These are phyloP conservation scores for Mesembrinibis cayennensis DNA, from an alignment of 2,113 vertebrate species.

Conservation along the genomic window DNA sequence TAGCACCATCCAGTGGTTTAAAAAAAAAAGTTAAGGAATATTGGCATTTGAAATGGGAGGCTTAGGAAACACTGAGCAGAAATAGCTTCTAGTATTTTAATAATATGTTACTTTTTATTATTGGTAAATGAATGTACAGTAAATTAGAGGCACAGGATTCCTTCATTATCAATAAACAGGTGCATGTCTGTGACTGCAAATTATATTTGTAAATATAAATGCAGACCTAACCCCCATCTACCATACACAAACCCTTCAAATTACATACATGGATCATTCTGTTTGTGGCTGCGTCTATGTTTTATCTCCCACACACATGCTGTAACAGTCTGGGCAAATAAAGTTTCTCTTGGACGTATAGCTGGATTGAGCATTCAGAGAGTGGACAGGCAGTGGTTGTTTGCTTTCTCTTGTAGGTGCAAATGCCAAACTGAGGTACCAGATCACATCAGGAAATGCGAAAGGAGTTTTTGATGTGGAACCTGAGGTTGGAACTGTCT, in stretches of 20 bases:
- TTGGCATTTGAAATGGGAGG: not conserved
- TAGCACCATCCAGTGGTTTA: constrained; percentile 50
- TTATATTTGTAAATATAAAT: not conserved
- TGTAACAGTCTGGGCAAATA: not conserved
- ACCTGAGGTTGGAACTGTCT: constrained; percentile 83
- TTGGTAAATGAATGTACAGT: not conserved
- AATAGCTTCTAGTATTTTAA: not conserved
- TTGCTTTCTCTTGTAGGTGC: constrained; percentile 72
- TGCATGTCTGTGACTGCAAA: not conserved
- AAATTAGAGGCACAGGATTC: not conserved
- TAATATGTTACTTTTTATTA: not conserved
- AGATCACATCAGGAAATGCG: constrained; percentile 84
- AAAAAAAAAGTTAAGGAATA: not conserved
- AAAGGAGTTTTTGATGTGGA: constrained; percentile 88
- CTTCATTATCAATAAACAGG: not conserved
- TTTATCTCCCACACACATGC: not conserved
- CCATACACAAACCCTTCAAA: not conserved
- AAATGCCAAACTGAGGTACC: constrained; percentile 87
- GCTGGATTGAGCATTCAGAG: not conserved
- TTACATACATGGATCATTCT: not conserved
- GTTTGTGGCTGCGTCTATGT: not conserved
- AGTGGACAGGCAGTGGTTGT: not conserved
- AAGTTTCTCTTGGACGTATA: not conserved
- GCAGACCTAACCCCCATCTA: not conserved
- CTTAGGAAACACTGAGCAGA: not conserved